Percentiles rank a stretch among this genome's conserved stretches.
Conservation (phyloP, 2,113 vertebrate species). For the Barbus barbus region DNA sequence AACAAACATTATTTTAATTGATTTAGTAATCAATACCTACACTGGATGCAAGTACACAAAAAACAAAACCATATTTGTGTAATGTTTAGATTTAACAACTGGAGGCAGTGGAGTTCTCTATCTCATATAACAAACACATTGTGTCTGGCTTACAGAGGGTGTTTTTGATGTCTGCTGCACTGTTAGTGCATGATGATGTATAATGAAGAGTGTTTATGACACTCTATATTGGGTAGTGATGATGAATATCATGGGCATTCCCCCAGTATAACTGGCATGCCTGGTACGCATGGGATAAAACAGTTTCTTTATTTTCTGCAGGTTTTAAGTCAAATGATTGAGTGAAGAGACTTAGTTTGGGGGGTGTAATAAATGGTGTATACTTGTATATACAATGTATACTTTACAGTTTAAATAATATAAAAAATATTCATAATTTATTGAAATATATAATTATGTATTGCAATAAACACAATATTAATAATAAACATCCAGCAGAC, state of each 20-base stretch:
- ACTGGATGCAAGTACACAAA: background rate
- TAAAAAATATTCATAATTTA: background rate
- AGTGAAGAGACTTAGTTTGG: background rate
- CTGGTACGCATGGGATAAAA: slow-evolving; percentile 59
- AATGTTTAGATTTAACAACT: background rate
- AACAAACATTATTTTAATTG: background rate
- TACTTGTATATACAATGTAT: no score
- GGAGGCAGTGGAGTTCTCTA: slow-evolving; percentile 22
- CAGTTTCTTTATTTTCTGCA: slow-evolving; percentile 59
- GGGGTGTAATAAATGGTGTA: background rate
- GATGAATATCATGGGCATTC: slow-evolving; percentile 50
- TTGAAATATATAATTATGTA: no score
- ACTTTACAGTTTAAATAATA: background rate
- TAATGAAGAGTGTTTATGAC: slow-evolving; percentile 8
- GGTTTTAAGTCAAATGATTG: slow-evolving; percentile 12
- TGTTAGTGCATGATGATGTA: background rate
- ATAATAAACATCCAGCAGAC: background rate
- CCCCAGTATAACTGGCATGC: slow-evolving; percentile 58
- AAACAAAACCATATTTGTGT: background rate
- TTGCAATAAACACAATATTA: no score
- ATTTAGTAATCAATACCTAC: background rate
- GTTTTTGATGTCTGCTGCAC: background rate
- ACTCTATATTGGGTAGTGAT: slow-evolving; percentile 31
- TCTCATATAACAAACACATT: background rate
- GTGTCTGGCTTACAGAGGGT: background rate